phyloP scores from a whole-genome alignment of 2,797 vertebrate species.

The Neopelma chrysocephalum region DNA sequence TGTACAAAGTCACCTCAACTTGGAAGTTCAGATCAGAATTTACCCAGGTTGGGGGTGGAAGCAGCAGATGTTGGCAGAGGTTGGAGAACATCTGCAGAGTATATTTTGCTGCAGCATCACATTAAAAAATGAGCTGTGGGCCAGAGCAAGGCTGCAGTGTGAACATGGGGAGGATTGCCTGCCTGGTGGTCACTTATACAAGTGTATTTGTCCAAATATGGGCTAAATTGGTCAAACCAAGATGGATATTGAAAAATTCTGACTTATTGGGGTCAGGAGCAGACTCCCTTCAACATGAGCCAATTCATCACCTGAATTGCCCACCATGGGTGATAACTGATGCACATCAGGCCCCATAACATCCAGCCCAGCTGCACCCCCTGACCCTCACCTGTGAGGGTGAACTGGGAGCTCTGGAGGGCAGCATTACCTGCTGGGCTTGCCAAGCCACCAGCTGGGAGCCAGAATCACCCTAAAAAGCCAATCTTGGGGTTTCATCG shows the following conservation, averaged over 20 bases:
- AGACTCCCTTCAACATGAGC: neutral
- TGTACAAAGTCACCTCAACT: neutral
- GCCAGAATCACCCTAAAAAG: neutral
- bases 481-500: neutral
- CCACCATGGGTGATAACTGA: neutral
- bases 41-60: neutral
- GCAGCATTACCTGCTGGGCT: rapidly evolving
- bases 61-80: neutral
- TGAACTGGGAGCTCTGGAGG: neutral
- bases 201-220: neutral
- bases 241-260: neutral
- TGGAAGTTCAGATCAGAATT: neutral
- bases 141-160: neutral
- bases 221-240: neutral
- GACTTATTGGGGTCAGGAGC: rapidly evolving
- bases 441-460: neutral
- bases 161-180: rapidly evolving
- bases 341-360: neutral
- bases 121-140: neutral
- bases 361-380: neutral
- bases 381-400: neutral
- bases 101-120: neutral
- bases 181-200: neutral
- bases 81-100: neutral
- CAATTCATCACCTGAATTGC: neutral